Conservation (phyloP, 2,888 invertebrate genomes). For the Pollenia labialis region DNA sequence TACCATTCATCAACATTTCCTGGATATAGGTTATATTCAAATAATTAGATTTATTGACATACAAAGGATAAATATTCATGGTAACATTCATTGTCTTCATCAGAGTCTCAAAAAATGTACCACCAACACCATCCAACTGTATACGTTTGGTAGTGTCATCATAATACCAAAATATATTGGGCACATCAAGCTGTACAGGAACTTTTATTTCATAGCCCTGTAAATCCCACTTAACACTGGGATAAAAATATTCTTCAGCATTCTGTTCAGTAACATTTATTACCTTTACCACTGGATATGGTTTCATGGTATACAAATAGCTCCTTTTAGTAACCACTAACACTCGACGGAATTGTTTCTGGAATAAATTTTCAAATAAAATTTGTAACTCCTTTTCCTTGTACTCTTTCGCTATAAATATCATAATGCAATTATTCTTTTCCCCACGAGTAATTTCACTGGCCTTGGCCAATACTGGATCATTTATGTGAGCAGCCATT, state of each 20-base stretch:
- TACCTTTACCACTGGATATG: conserved; percentile 39
- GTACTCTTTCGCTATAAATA: not conserved
- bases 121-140: conserved; percentile 37
- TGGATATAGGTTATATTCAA: conserved; percentile 9
- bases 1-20: not conserved
- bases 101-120: conserved; percentile 12
- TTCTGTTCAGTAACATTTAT: conserved; percentile 39
- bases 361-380: conserved; percentile 40
- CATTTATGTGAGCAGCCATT: conserved; percentile 27
- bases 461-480: conserved; percentile 14
- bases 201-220: conserved; percentile 26
- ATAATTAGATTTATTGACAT: conserved; percentile 34
- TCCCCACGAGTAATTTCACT: not conserved
- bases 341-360: conserved; percentile 27
- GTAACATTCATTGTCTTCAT: conserved; percentile 29
- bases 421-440: conserved; percentile 24
- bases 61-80: conserved; percentile 30
- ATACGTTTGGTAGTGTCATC: conserved; percentile 9
- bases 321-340: conserved; percentile 3
- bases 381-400: not conserved
- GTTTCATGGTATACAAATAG: conserved; percentile 27
- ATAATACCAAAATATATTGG: conserved; percentile 49
- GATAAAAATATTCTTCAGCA: conserved; percentile 31
- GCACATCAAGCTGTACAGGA: conserved; percentile 43
- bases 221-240: conserved; percentile 13